Conservation (phyloP, 2,797 vertebrate genomes). For the Hippoglossus hippoglossus region DNA sequence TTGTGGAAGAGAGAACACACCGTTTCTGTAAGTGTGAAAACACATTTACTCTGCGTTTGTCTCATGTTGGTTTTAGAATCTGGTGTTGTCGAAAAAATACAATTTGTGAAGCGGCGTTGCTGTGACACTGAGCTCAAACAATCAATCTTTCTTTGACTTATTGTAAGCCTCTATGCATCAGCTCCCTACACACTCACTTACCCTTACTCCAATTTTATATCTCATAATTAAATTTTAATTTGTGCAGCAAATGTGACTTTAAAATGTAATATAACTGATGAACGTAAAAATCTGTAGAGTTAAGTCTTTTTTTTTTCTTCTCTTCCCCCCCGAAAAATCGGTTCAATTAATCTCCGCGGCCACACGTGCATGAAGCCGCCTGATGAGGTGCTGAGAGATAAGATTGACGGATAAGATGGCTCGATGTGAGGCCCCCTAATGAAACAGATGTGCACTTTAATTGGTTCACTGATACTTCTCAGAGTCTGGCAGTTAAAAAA, state of each 20-base stretch:
- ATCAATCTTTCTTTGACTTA: constrained; percentile 20
- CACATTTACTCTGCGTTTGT: constrained; percentile 18
- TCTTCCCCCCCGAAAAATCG: constrained; percentile 52
- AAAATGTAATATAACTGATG: constrained; percentile 41
- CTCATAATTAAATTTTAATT: constrained; percentile 37
- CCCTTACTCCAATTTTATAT: constrained; percentile 9
- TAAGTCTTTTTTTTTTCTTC: constrained; percentile 14
- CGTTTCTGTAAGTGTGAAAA: neutral
- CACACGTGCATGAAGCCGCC: constrained; percentile 52
- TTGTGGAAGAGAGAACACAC: neutral
- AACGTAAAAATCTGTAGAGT: constrained; percentile 35
- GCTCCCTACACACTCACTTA: constrained; percentile 21
- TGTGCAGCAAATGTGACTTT: constrained; percentile 46
- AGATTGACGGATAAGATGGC: constrained; percentile 81
- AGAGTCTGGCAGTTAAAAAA: constrained; percentile 61
- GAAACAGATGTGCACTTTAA: constrained; percentile 85
- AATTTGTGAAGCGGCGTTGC: too few species aligned
- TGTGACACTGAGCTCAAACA: constrained; percentile 10
- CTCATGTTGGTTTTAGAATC: neutral
- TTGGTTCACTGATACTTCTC: constrained; percentile 79
- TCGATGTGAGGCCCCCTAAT: constrained; percentile 76
- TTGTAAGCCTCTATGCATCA: constrained; percentile 1
- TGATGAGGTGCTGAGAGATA: constrained; percentile 62
- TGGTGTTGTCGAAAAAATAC: neutral
- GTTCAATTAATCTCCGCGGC: constrained; percentile 65